Evolutionary conservation across 2,888 invertebrate species (phyloP).

Genomic region (Heliconius erato): DNA sequence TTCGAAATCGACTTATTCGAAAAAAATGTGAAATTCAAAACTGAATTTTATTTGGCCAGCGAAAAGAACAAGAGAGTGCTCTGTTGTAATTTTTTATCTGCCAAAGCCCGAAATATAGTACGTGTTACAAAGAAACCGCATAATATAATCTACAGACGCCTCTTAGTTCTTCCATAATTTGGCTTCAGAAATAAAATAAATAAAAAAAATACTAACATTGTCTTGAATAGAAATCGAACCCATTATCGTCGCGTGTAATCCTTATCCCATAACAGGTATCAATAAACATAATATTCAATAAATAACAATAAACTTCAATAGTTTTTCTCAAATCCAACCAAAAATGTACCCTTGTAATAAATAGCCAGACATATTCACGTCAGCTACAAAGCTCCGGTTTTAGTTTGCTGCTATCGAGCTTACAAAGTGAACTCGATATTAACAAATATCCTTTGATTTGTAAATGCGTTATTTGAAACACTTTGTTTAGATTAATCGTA

Average conservation of each 20-base stretch:
- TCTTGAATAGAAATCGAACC: neutral
- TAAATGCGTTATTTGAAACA: neutral
- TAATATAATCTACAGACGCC: too few species aligned
- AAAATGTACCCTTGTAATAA: slow-evolving; percentile 54
- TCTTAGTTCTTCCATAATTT: too few species aligned
- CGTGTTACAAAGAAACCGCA: too few species aligned
- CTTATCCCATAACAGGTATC: neutral
- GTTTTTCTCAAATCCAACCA: neutral
- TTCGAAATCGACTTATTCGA: neutral
- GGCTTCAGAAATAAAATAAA: too few species aligned
- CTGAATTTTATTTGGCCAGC: neutral
- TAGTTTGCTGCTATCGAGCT: slow-evolving; percentile 65
- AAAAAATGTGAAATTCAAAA: neutral
- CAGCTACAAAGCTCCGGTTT: slow-evolving; percentile 67
- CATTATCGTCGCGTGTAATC: neutral
- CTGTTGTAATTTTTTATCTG: too few species aligned
- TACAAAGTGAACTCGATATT: slow-evolving; percentile 64
- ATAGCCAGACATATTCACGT: slow-evolving; percentile 67
- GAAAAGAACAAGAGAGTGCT: too few species aligned
- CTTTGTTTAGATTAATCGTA: neutral
- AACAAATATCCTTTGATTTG: slow-evolving; percentile 54
- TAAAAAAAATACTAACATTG: too few species aligned
- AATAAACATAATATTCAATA: neutral
- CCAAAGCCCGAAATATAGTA: too few species aligned
- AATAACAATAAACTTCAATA: neutral